phyloP scores from a whole-genome alignment of 2,113 vertebrate genomes.

The Speoplatyrhinus poulsoni region DNA sequence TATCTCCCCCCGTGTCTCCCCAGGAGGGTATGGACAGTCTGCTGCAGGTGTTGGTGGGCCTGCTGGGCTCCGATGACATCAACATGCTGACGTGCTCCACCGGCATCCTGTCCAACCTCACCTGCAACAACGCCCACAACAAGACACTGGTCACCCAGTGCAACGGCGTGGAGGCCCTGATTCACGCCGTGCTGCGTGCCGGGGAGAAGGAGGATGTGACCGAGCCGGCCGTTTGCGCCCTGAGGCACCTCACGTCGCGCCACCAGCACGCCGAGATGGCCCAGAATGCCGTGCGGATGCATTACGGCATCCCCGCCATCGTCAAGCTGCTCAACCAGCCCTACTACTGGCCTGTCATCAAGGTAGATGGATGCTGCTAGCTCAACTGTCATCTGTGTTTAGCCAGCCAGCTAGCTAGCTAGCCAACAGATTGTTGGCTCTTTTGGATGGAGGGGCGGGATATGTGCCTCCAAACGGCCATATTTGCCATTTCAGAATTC shows the following conservation, averaged over 20 bases:
- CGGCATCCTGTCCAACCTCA: constrained; percentile 94
- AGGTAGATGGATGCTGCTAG: constrained; percentile 74
- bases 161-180: constrained; percentile 90
- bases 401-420: no score
- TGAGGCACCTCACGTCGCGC: constrained; percentile 94
- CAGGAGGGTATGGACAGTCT: constrained; percentile 93
- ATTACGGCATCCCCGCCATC: constrained; percentile 92
- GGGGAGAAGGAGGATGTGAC: constrained; percentile 92
- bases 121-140: constrained; percentile 96
- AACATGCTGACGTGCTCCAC: constrained; percentile 94
- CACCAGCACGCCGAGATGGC: constrained; percentile 89
- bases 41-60: constrained; percentile 88
- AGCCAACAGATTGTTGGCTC: no score
- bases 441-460: no score
- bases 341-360: constrained; percentile 94
- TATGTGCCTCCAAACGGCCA: background rate
- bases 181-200: constrained; percentile 89
- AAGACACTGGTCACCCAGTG: constrained; percentile 92
- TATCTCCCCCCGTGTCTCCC: background rate
- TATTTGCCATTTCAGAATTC: no score
- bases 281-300: constrained; percentile 87
- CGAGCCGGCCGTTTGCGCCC: constrained; percentile 89
- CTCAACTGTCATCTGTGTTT: background rate
- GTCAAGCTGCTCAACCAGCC: constrained; percentile 92
- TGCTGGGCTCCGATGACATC: constrained; percentile 87